These are phyloP conservation scores for Adelphocoris suturalis DNA, from an alignment of 2,888 invertebrate species.

Conservation along the genomic window DNA sequence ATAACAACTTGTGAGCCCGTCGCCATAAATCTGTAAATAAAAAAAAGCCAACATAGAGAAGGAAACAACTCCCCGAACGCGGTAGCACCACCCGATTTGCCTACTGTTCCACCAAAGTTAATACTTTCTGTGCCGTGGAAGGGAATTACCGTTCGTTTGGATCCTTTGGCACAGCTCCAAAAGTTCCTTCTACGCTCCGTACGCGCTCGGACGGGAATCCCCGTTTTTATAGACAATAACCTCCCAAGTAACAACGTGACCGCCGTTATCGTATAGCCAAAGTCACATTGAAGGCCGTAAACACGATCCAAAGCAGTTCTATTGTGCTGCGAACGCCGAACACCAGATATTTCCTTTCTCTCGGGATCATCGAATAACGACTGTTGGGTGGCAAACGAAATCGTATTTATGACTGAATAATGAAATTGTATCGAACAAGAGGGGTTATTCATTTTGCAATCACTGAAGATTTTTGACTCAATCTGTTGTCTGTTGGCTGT, in stretches of 20 bases:
- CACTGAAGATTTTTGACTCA: too few species aligned
- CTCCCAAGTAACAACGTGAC: constrained; percentile 21
- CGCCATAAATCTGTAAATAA: background rate
- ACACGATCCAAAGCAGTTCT: constrained; percentile 13
- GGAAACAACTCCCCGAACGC: constrained; percentile 15
- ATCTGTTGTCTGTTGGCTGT: too few species aligned
- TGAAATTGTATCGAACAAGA: too few species aligned
- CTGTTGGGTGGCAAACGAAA: too few species aligned
- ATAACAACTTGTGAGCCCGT: background rate
- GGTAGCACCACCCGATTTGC: background rate
- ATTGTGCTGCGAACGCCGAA: background rate
- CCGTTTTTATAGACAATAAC: constrained; percentile 23
- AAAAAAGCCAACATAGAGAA: background rate
- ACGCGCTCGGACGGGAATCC: background rate
- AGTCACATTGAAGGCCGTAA: background rate
- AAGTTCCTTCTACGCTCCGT: background rate
- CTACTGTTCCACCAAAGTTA: constrained; percentile 12
- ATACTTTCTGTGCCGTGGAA: background rate
- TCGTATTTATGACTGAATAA: too few species aligned
- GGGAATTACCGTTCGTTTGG: background rate
- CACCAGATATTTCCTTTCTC: background rate
- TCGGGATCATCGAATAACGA: background rate
- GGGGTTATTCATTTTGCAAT: too few species aligned
- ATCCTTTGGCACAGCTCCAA: background rate
- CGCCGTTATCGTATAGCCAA: constrained; percentile 11